Evolutionary conservation across 2,797 vertebrate species (phyloP).

Genomic region (Hypotaenidia philippensis): DNA sequence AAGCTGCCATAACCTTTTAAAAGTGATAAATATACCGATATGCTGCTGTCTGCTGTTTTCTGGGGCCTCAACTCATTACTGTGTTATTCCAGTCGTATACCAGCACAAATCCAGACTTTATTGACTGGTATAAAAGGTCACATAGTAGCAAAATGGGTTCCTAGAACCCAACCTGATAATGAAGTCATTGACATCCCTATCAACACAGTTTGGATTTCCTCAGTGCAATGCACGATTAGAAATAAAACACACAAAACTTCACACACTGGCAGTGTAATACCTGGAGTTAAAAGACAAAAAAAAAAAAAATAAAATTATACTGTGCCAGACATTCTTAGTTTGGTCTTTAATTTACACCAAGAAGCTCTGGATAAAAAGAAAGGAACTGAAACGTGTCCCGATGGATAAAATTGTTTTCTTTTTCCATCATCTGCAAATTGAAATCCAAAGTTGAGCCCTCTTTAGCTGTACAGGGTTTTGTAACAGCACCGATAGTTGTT

Average conservation of each 20-base stretch:
- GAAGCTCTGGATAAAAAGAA: neutral
- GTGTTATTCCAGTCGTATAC: neutral
- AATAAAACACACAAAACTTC: neutral
- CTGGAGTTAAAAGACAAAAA: neutral
- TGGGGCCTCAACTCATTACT: neutral
- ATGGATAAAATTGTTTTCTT: neutral
- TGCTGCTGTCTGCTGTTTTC: neutral
- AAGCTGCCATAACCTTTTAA: neutral
- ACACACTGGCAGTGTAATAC: neutral
- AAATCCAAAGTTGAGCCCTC: neutral
- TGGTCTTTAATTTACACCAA: neutral
- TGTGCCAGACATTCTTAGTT: neutral
- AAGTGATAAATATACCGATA: neutral
- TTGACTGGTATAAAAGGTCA: slow-evolving; percentile 26
- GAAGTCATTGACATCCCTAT: neutral
- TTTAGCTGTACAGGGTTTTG: neutral
- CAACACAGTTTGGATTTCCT: neutral
- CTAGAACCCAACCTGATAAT: slow-evolving; percentile 18
- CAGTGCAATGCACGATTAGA: neutral
- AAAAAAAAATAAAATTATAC: neutral
- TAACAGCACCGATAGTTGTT: neutral
- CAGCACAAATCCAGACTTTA: slow-evolving; percentile 18
- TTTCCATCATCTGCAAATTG: neutral
- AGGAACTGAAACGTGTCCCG: neutral
- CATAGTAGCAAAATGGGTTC: neutral